Conservation (phyloP, 2,113 vertebrate species). For the Chinchilla lanigera region DNA sequence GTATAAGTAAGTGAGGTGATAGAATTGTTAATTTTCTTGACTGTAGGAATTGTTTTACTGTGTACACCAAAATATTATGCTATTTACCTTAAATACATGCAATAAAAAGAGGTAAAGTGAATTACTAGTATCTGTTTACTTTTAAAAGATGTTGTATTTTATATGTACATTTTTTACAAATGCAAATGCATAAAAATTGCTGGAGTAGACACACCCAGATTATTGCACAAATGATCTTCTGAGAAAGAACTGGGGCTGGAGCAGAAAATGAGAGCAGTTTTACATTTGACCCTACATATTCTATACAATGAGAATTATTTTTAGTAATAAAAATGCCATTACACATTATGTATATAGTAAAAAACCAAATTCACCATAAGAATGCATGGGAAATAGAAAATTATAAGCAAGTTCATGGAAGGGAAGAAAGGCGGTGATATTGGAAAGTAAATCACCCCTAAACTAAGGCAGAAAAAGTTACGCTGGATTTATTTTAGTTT, state of each 20-base stretch:
- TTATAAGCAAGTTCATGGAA: not conserved
- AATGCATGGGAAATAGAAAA: conserved; percentile 55
- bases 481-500: conserved; percentile 58
- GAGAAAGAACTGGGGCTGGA: not conserved
- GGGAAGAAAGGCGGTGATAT: conserved; percentile 5
- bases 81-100: not conserved
- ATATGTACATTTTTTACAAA: not conserved
- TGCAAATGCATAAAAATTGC: not conserved
- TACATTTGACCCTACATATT: not conserved
- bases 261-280: not conserved
- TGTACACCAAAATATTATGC: not conserved
- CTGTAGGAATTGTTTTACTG: not conserved
- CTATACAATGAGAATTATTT: conserved; percentile 43
- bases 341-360: conserved; percentile 30
- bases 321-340: conserved; percentile 22
- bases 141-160: not conserved
- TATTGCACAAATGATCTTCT: not conserved
- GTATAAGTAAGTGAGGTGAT: not conserved
- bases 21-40: not conserved
- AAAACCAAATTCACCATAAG: conserved; percentile 36
- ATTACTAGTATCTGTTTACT: not conserved
- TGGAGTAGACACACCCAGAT: not conserved
- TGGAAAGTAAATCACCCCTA: conserved; percentile 51
- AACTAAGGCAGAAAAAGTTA: conserved; percentile 50
- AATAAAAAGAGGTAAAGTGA: not conserved